Evolutionary conservation across 2,888 invertebrate species (phyloP), one percentile per base, ranked within the genome.

Genomic region (Leptopilina drosophilae): DNA sequence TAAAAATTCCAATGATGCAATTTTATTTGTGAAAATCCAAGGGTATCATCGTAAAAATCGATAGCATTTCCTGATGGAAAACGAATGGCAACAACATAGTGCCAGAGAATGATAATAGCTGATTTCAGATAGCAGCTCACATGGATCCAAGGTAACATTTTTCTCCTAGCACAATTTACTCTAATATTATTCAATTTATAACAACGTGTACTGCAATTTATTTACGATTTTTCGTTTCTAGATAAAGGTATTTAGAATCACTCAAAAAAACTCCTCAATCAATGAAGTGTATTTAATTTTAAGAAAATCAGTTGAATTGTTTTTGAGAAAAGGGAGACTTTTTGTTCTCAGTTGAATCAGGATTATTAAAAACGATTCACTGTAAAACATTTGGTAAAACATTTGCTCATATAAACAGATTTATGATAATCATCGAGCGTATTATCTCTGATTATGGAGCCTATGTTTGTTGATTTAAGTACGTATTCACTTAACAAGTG

Each of bases 31-130:
- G 49, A 73, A 73, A 73, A 73, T 56, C 73, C 73, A n/a, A 33
- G 33, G n/a, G 26, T 33, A 73, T 73, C 56, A 73, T 73, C 73
- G 73, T 73, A 56, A 73, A 73, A 73, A 26, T 62, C 53, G 73
- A 73, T 69, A n/a, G 14, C 33, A 73, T 73, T 73, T 73, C n/a
- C 73, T 73, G 73, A 73, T 73, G 8, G 73, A 73, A 56, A 56
- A 73, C 73, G 53, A n/a, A 56, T 73, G 14, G 53, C 33, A 56
- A 33, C 73, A 73, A 56, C 73, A 56, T 73, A n/a, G 53, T 33
- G 53, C 53, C 8, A n/a, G n/a, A 73, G 5, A 9, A 56, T 33
- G 56, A 73, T 73, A 73, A 33, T 56, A 8, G 20, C 14, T 69
- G 69, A 69, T 69, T 69, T 49, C 67, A 42, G 69, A 49, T 69